These are phyloP conservation scores for Battus philenor DNA, from an alignment of 1,140 invertebrate genomes.

Conservation along the genomic window DNA sequence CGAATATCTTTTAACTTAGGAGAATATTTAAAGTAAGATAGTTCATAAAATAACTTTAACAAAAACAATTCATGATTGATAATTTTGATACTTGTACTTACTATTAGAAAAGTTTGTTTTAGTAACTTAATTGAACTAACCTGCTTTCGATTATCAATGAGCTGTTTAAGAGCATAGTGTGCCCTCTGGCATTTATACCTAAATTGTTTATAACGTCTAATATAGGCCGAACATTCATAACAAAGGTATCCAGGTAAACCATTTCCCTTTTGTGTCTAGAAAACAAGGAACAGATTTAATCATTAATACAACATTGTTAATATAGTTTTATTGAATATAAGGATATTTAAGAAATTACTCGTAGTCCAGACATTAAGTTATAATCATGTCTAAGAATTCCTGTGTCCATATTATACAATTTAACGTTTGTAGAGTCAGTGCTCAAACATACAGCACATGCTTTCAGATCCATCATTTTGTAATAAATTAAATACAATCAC, in stretches of 20 bases:
- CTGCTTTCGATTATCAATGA: conserved; percentile 43
- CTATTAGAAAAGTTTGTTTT: neutral
- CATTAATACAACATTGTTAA: too few relatives aligned
- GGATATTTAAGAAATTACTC: conserved; percentile 44
- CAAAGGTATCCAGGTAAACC: conserved; percentile 56
- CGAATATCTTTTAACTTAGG: too few relatives aligned
- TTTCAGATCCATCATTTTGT: conserved; percentile 47
- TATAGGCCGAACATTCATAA: conserved; percentile 39
- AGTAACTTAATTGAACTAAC: conserved; percentile 22
- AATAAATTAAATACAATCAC: too few relatives aligned
- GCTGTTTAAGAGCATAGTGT: conserved; percentile 45
- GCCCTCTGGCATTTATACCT: conserved; percentile 55
- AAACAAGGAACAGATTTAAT: too few relatives aligned
- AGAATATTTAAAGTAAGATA: too few relatives aligned
- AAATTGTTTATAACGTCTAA: conserved; percentile 47
- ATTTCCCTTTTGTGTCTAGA: conserved; percentile 35
- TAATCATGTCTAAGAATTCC: conserved; percentile 42
- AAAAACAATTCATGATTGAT: too few relatives aligned
- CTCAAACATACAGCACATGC: conserved; percentile 56
- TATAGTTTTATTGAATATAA: too few relatives aligned
- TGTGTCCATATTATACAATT: conserved; percentile 41
- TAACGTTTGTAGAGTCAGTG: conserved; percentile 41
- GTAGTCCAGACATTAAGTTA: conserved; percentile 48
- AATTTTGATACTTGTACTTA: neutral
- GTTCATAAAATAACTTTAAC: too few relatives aligned